phyloP scores from a whole-genome alignment of 2,888 invertebrate genomes.

The Habroteleia sp. region DNA sequence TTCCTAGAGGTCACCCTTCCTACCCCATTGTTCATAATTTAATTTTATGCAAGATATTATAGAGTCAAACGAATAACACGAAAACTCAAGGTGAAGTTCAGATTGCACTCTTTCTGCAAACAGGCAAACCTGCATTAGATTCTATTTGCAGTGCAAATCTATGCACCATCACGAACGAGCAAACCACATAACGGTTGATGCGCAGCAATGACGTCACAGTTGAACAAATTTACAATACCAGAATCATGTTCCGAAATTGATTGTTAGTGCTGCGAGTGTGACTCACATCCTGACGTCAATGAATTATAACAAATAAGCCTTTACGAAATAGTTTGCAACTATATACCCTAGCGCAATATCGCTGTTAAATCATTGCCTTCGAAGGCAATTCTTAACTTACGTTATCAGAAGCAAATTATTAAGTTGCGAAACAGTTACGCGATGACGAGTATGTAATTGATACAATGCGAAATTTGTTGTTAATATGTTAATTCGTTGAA shows the following conservation, averaged over 20 bases:
- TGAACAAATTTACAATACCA: constrained; percentile 57
- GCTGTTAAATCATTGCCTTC: constrained; percentile 19
- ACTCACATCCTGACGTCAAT: constrained; percentile 51
- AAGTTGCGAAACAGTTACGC: constrained; percentile 23
- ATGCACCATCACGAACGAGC: constrained; percentile 52
- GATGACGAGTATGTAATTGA: constrained; percentile 3
- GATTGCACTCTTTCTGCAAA: constrained; percentile 31
- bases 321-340: constrained; percentile 36
- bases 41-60: no score
- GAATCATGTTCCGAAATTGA: constrained; percentile 58
- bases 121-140: constrained; percentile 44
- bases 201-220: constrained; percentile 54
- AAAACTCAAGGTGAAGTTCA: constrained; percentile 47
- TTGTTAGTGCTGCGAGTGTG: constrained; percentile 53
- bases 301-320: constrained; percentile 33
- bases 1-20: no score
- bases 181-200: constrained; percentile 54
- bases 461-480: constrained; percentile 5
- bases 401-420: constrained; percentile 35
- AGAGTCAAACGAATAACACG: no score
- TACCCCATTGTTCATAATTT: no score
- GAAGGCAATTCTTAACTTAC: constrained; percentile 21
- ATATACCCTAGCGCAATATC: constrained; percentile 13
- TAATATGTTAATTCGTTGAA: constrained; percentile 16
- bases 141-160: constrained; percentile 52